Evolutionary conservation across 1,140 invertebrate species (phyloP).

Genomic region (Leptopilina boulardi): DNA sequence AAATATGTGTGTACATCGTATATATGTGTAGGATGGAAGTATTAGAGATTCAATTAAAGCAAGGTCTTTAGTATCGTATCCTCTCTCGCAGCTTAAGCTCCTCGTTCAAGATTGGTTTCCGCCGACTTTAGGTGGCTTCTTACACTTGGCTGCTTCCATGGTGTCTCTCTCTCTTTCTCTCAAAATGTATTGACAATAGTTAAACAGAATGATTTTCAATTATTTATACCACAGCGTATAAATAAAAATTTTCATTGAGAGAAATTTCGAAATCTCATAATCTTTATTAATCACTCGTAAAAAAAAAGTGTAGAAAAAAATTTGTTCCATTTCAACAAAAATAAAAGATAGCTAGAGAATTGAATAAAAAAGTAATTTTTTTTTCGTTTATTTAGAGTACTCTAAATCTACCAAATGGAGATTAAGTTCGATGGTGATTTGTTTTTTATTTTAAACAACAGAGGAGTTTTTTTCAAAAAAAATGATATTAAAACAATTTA

Average conservation of each 20-base stretch:
- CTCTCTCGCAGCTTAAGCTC: background rate
- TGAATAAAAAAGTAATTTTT: no score
- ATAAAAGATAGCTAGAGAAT: no score
- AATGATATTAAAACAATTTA: background rate
- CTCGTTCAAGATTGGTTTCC: conserved; percentile 37
- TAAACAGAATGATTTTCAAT: background rate
- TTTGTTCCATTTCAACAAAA: no score
- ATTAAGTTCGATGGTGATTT: no score
- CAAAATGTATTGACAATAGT: conserved; percentile 5
- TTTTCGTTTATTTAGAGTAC: no score
- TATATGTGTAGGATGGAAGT: background rate
- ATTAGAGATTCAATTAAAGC: conserved; percentile 38
- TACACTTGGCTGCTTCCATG: background rate
- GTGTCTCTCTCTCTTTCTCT: conserved; percentile 6
- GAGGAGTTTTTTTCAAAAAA: background rate
- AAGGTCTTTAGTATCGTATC: conserved; percentile 38
- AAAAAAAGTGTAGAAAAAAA: no score
- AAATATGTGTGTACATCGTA: background rate
- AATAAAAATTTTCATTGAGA: background rate
- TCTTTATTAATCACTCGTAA: no score
- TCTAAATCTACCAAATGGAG: no score
- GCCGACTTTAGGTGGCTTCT: conserved; percentile 26
- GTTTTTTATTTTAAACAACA: no score
- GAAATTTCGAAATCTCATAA: no score
- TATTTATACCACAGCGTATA: background rate